Evolutionary conservation across 2,888 invertebrate genomes (phyloP), one percentile per base, ranked within the genome.

Genomic region (Andrena trimmerana): DNA sequence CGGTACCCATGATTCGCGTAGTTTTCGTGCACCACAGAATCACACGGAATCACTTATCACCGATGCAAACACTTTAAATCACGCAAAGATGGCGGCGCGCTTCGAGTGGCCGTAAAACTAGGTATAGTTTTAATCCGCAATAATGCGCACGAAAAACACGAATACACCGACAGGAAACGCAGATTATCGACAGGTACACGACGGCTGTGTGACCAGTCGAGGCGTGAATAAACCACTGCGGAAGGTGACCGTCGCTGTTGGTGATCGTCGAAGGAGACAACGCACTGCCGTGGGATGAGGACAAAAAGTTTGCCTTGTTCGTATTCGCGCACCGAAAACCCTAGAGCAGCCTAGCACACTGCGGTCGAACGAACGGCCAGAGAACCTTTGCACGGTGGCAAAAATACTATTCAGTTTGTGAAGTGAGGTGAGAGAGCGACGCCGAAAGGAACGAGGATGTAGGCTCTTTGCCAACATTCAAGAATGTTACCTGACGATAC

Each of bases 311-410:
- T 86, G 74, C 85, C 81, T 87, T 89, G 86, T 86, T 90, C 88
- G 90, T 92, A 90, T 92, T 91, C 89, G 68, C 77, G 90, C 89
- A 10, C 88, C 81, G 74, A 74, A 89, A 90, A 89, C 85, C 79
- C 75, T 78, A 82, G 57, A 59, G 52, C 50, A 62, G 70, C 59
- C 62, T 74, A 85, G 82, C 65, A 75, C 67, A 75, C 80, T 54
- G 67, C 57, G 79, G 31, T 50, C 57, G 69, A 68, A 65, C 57
- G 69, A 68, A 65, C 66, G 42, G 65, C 79, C 73, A 74, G 69
- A 33, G 78, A 73, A 75, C 66, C 76, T 80, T 83, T 74, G 78
- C 62, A 83, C 84, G 63, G 29, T 50, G 80, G 83, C 90, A 82
- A 90, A 89, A 89, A 90, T 86, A 83, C 83, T 73, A 83, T 81